Evolutionary conservation across 1,140 invertebrate genomes (phyloP), one percentile per base, ranked within the genome.

Genomic region (Drosophila athabasca): DNA sequence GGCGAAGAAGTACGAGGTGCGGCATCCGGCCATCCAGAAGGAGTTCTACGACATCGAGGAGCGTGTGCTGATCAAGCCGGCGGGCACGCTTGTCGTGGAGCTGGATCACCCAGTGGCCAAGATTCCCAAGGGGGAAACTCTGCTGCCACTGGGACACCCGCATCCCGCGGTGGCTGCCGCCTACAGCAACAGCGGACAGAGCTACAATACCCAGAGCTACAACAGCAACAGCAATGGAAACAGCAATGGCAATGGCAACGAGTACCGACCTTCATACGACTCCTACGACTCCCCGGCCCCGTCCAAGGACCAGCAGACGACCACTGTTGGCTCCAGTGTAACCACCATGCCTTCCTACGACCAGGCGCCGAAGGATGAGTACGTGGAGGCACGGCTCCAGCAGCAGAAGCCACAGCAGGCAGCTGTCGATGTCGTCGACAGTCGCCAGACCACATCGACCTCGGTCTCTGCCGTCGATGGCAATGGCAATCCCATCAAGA

Each of bases 1-100:
- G 74, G 90, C 90, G 22, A 91, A 90, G 55, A 82, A 90, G 31
- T 91, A 90, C 73, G 89, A 94, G 92, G 92, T 95, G 0, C 93
- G 94, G 62, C 93, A 94, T 49, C 94, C 94, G 65, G 94, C 94
- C 29, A 94, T 95, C 54, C 93, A 94, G 64, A 94, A 95, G 82
- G 93, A 95, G 79, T 95, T 95, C 89, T 95, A 94, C 79, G 94
- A 95, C 71, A 94, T 95, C 60, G 94, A 95, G 80, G 93, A 95
- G 79, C 92, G 94, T 24, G 93, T 94, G 7, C 92, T 94, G 6
- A 92, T 95, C 19, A 93, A 94, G n/a, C 94, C 94, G 2, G 94
- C 94, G 2, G 94, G 94, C 17, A 94, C 94, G 0, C 92, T 94
- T 26, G 92, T 95, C 5, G 92, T 95, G 0, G 94, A 95, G 70